Percentiles rank a stretch among this genome's conserved stretches.
Conservation (phyloP, 2,888 invertebrate species). For the Amiota minor region DNA sequence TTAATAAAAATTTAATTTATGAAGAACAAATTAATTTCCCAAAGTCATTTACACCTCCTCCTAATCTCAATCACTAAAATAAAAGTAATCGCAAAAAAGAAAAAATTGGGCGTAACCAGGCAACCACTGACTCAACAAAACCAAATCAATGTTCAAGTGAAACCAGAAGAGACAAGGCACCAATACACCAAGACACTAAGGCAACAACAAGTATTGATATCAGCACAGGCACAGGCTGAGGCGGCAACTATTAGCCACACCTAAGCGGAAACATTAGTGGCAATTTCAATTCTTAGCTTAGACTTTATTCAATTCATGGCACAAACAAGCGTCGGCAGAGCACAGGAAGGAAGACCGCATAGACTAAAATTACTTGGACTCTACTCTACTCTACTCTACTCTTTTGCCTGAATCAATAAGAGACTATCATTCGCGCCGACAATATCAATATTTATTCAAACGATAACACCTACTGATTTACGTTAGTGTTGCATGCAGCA, state of each 20-base stretch:
- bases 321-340: background rate
- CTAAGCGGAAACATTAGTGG: conserved; percentile 61
- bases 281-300: conserved; percentile 53
- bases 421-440: conserved; percentile 63
- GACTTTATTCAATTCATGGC: conserved; percentile 28
- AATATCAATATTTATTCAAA: conserved; percentile 72
- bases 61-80: conserved; percentile 62
- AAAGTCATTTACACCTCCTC: conserved; percentile 69
- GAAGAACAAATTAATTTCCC: conserved; percentile 63
- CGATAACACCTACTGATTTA: conserved; percentile 72
- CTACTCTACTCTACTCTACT: conserved; percentile 41
- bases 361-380: conserved; percentile 3
- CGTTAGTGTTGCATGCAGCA: conserved; percentile 59
- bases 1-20: conserved; percentile 67
- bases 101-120: conserved; percentile 36
- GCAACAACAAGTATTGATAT: no score
- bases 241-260: conserved; percentile 57
- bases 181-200: no score
- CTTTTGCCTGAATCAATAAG: conserved; percentile 58
- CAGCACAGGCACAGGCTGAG: conserved; percentile 35
- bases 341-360: background rate
- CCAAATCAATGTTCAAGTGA: conserved; percentile 54
- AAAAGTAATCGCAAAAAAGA: conserved; percentile 39
- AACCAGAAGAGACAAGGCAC: conserved; percentile 35
- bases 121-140: conserved; percentile 33